Evolutionary conservation across 1,140 invertebrate species (phyloP).

Genomic region (Orchestia grillus): DNA sequence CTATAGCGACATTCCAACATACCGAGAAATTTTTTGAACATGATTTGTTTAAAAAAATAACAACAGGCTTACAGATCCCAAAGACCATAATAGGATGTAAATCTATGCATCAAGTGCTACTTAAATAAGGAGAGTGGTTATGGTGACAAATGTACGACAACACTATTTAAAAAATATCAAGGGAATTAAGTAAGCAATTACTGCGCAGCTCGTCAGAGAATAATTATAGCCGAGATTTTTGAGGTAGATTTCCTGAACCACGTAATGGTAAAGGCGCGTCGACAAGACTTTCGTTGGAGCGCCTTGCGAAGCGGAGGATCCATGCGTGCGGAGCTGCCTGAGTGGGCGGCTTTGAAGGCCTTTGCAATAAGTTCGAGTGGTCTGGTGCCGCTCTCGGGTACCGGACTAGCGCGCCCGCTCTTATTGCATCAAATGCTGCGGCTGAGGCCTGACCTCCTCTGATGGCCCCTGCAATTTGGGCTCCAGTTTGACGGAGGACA

Average conservation of each 20-base stretch:
- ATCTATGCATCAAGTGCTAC: no score
- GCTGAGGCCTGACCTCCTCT: neutral
- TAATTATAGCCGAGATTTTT: neutral
- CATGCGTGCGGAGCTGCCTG: neutral
- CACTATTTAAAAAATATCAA: no score
- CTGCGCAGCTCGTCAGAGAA: neutral
- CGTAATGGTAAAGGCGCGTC: neutral
- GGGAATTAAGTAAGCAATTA: no score
- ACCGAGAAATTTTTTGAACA: no score
- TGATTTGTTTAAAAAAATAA: no score
- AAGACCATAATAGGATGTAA: no score
- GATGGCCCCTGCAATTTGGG: constrained; percentile 30
- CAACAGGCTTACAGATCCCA: no score
- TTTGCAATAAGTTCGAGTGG: constrained; percentile 48
- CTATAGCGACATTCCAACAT: no score
- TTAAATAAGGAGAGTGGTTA: no score
- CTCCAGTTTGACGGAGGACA: constrained; percentile 4
- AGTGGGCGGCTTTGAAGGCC: constrained; percentile 47
- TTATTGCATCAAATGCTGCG: constrained; percentile 42
- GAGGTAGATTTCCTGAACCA: neutral
- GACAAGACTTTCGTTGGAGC: neutral
- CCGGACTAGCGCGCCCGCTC: neutral
- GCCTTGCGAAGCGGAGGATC: neutral
- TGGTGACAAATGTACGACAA: no score
- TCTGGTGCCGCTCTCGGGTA: neutral